Evolutionary conservation across 2,888 invertebrate genomes (phyloP).

Genomic region (Eilema griseolum): DNA sequence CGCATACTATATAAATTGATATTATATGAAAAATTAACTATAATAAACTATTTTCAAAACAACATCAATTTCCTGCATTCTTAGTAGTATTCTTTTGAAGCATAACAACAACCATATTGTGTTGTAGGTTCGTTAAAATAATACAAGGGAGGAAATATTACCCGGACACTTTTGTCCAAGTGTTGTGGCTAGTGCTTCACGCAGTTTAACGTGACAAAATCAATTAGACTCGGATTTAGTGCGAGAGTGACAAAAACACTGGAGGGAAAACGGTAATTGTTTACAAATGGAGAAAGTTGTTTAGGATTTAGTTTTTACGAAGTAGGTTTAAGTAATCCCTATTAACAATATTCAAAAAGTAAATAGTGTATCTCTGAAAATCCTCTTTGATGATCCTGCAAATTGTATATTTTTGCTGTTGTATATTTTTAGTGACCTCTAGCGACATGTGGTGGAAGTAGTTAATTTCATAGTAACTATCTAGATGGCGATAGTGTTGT

Average conservation of each 20-base stretch:
- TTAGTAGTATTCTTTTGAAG: not conserved
- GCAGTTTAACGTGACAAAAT: not conserved
- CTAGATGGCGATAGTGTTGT: slow-evolving; percentile 9
- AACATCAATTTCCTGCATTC: not conserved
- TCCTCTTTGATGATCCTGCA: too few relatives aligned
- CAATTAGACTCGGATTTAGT: slow-evolving; percentile 4
- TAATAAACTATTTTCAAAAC: too few relatives aligned
- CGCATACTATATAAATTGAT: too few relatives aligned
- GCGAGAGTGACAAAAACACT: not conserved
- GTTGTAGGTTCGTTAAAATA: not conserved
- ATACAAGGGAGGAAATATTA: not conserved
- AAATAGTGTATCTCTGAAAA: too few relatives aligned
- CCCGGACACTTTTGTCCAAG: slow-evolving; percentile 2
- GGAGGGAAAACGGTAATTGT: not conserved
- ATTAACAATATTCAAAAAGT: too few relatives aligned
- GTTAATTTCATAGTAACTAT: not conserved
- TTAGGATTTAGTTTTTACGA: too few relatives aligned
- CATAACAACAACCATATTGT: too few relatives aligned
- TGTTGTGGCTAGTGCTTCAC: not conserved
- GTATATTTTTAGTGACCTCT: not conserved
- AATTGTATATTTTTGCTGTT: too few relatives aligned
- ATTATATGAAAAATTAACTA: not conserved
- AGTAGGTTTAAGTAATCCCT: too few relatives aligned
- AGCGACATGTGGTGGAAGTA: not conserved
- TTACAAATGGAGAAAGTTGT: too few relatives aligned